phyloP scores from a whole-genome alignment of 1,140 invertebrate species.

The Tenebrio molitor region DNA sequence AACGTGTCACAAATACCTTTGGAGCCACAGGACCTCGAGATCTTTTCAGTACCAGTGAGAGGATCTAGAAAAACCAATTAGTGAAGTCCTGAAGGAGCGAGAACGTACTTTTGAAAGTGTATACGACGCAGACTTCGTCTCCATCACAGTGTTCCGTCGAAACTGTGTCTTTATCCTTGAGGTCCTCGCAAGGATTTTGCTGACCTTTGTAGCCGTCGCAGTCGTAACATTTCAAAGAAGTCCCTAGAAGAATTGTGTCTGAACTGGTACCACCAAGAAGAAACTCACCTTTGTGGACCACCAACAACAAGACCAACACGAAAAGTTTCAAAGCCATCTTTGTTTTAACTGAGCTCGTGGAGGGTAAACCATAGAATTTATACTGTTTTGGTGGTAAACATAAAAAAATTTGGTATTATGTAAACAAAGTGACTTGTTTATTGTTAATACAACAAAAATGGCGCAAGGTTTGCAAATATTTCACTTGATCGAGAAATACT shows the following conservation, averaged over 20 bases:
- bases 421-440: too few relatives aligned
- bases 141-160: neutral
- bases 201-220: neutral
- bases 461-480: too few relatives aligned
- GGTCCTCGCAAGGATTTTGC: neutral
- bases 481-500: too few relatives aligned
- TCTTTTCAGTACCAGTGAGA: neutral
- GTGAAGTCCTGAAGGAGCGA: neutral
- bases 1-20: neutral
- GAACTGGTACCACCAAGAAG: too few relatives aligned
- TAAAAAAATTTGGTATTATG: too few relatives aligned
- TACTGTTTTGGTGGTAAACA: too few relatives aligned
- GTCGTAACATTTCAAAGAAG: neutral
- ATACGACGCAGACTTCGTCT: conserved; percentile 1
- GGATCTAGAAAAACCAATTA: neutral
- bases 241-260: neutral
- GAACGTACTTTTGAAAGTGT: neutral
- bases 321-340: too few relatives aligned
- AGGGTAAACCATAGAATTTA: too few relatives aligned
- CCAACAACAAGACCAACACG: too few relatives aligned
- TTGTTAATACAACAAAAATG: too few relatives aligned
- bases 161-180: neutral
- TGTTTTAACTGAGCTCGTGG: too few relatives aligned
- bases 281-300: too few relatives aligned
- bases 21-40: neutral